These are phyloP conservation scores for Volucella zonaria DNA, from an alignment of 2,888 invertebrate species.

Conservation along the genomic window DNA sequence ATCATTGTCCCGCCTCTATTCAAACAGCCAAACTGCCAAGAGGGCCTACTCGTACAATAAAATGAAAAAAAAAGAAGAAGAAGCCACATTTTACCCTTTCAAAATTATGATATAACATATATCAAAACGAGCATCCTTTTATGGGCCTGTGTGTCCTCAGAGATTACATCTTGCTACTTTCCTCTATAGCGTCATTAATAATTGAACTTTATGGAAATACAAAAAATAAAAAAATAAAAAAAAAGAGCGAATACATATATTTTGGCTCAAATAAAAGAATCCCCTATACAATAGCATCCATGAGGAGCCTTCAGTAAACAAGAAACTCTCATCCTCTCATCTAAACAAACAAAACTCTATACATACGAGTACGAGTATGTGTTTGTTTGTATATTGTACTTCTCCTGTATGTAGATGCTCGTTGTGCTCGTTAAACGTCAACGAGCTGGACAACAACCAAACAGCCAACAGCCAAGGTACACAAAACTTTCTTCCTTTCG, in stretches of 20 bases:
- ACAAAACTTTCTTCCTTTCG: neutral
- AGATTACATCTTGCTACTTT: slow-evolving; percentile 18
- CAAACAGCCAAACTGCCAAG: neutral
- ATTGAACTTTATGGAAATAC: slow-evolving; percentile 31
- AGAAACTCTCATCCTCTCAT: neutral
- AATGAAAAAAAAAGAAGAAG: neutral
- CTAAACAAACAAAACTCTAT: slow-evolving; percentile 13
- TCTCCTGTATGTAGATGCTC: no score
- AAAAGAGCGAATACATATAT: neutral
- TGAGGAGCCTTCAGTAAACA: slow-evolving; percentile 5
- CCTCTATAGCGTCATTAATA: slow-evolving; percentile 16
- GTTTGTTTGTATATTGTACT: no score
- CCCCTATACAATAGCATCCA: slow-evolving; percentile 11
- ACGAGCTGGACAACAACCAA: neutral
- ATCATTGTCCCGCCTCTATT: neutral
- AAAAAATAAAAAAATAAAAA: slow-evolving; percentile 16
- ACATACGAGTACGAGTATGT: neutral
- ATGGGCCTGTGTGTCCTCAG: slow-evolving; percentile 1
- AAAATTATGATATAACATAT: slow-evolving; percentile 8
- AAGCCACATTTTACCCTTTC: neutral
- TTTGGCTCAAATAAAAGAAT: slow-evolving; percentile 20
- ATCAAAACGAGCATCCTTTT: slow-evolving; percentile 22
- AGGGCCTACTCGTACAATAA: neutral
- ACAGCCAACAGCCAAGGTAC: neutral
- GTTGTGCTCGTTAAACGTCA: no score